Conservation (phyloP, 2,113 vertebrate genomes). For the Paralichthys olivaceus region DNA sequence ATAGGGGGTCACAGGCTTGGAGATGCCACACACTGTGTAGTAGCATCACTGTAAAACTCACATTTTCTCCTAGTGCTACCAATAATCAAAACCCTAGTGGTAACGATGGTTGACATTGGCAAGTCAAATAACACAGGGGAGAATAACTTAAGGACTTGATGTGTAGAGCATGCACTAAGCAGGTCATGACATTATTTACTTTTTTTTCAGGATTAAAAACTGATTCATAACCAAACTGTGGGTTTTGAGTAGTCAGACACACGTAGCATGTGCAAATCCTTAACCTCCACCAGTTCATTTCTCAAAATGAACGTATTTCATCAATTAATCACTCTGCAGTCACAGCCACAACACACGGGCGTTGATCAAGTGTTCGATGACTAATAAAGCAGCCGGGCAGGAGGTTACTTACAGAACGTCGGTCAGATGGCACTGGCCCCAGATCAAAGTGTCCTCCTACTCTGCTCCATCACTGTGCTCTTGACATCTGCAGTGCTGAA, state of each 20-base stretch:
- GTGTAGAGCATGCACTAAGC: no score
- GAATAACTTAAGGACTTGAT: no score
- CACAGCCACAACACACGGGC: neutral
- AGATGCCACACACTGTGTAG: no score
- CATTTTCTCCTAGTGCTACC: no score
- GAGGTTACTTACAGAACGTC: slow-evolving; percentile 69
- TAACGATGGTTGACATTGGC: no score
- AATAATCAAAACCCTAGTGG: no score
- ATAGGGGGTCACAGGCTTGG: no score
- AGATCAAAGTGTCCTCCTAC: slow-evolving; percentile 68
- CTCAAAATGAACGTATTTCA: neutral
- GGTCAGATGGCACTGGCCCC: slow-evolving; percentile 59
- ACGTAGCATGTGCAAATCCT: neutral
- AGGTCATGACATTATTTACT: neutral
- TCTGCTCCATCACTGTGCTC: slow-evolving; percentile 76
- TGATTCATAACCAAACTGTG: neutral
- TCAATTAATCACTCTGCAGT: neutral
- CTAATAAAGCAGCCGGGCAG: neutral
- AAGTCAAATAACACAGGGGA: no score
- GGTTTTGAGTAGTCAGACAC: neutral
- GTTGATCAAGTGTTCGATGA: neutral
- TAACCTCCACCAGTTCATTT: neutral
- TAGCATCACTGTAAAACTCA: no score
- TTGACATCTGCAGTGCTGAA: slow-evolving; percentile 78
- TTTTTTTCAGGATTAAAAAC: neutral